phyloP scores from a whole-genome alignment of 2,113 vertebrate species.

The Atractosteus spatula region DNA sequence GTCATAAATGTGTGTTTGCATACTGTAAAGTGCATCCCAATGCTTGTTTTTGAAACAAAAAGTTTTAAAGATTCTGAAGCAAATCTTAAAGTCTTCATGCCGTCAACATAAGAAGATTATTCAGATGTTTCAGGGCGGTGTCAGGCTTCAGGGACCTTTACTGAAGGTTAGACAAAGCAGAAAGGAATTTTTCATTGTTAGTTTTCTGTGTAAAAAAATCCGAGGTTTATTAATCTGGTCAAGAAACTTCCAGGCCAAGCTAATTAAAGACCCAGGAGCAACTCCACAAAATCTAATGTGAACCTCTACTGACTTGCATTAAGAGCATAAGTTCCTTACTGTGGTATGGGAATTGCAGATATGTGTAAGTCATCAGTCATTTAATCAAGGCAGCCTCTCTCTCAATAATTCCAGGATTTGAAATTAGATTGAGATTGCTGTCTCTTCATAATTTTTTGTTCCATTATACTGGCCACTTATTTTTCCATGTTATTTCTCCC shows the following conservation, averaged over 20 bases:
- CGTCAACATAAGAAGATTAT: too few species aligned
- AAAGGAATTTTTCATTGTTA: not conserved
- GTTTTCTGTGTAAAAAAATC: conserved; percentile 2
- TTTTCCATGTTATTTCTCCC: too few species aligned
- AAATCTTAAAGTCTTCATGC: too few species aligned
- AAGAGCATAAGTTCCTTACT: not conserved
- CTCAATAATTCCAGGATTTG: not conserved
- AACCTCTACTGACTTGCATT: conserved; percentile 10
- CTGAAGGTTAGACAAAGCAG: not conserved
- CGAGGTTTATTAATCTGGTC: not conserved
- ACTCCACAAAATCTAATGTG: not conserved
- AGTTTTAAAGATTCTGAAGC: too few species aligned
- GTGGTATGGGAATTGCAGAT: not conserved
- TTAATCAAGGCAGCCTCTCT: not conserved
- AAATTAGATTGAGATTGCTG: not conserved
- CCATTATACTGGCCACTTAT: not conserved
- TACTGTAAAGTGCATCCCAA: too few species aligned
- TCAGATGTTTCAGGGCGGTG: too few species aligned
- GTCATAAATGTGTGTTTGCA: too few species aligned
- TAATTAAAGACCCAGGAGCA: conserved; percentile 12
- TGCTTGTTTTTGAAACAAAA: too few species aligned
- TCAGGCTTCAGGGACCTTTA: too few species aligned
- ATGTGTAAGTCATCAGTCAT: conserved; percentile 7
- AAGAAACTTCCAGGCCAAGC: conserved; percentile 6
- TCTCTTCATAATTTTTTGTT: conserved; percentile 5